Base-by-base conservation (phyloP, 2,797 vertebrate genomes). In the Lacerta bilineata region DNA sequence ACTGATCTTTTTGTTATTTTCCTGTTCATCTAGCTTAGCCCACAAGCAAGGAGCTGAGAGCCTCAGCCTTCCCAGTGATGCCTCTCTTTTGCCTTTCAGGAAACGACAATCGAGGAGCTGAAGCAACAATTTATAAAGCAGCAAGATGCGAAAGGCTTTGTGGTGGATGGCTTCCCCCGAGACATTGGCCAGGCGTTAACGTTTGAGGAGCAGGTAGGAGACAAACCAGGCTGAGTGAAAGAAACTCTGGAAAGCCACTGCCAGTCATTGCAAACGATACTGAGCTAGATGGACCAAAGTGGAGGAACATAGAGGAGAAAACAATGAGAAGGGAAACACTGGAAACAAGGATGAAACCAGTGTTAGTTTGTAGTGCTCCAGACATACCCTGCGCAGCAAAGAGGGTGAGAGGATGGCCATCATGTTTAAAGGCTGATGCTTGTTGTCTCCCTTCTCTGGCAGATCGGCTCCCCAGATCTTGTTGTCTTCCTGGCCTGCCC, bases 121-220 rank as follows among this genome's bases (percentile, higher is more conserved):
- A 96, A 96, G 59, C 95, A 96, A n/a, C 96, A 97, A 89, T 97
- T 97, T 71, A 96, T 97, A 69, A 96, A 96, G 90, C 94, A 95
- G 33, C 97, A 94, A 72, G 95, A 95, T 43, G 94, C 95, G 25
- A 89, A 89, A 72, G 96, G 96, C 33, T 97, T 97, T 75, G 95
- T 97, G 23, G 96, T 97, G 55, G 96, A 97, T 36, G 97, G 96
- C 36, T 97, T 97, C 61, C 97, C 97, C 15, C 91, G 96, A 81
- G 96, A 97, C 88, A 97, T 97, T 43, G 93, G 95, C 25, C 97
- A 97, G 90, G 95, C 93, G 1, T 96, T 97, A 81, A 95, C 96
- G 6, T 97, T 97, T 84, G 96, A 97, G 86, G 97, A 97, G 77
- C 96, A 97, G 96, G 96, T 96, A 83, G 11, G 85, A 25, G 33